phyloP scores from a whole-genome alignment of 2,888 invertebrate genomes.

The Acleris emargana region DNA sequence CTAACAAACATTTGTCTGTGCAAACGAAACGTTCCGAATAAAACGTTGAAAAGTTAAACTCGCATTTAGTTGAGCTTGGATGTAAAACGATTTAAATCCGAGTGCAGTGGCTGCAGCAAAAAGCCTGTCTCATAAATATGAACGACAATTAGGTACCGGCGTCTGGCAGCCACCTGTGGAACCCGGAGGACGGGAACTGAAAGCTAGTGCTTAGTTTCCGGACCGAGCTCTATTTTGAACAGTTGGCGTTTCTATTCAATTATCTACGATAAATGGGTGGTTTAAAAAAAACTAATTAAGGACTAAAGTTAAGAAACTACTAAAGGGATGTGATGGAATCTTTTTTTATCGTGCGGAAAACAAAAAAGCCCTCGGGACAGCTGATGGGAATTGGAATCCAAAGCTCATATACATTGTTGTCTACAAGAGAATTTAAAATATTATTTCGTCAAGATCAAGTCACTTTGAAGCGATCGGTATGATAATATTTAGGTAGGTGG shows the following conservation, averaged over 20 bases:
- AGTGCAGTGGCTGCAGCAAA: conserved; percentile 45
- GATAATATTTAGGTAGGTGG: too few relatives aligned
- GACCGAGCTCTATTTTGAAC: not conserved
- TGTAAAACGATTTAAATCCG: conserved; percentile 49
- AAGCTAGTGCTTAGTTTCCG: conserved; percentile 11
- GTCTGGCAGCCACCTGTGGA: conserved; percentile 62
- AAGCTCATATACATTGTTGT: too few relatives aligned
- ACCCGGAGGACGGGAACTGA: conserved; percentile 9
- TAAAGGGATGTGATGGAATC: too few relatives aligned
- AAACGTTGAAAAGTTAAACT: conserved; percentile 43
- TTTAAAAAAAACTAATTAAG: too few relatives aligned
- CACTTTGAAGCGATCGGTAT: too few relatives aligned
- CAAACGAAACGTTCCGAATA: conserved; percentile 28
- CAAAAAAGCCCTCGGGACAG: too few relatives aligned
- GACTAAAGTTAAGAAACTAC: too few relatives aligned
- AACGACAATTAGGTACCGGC: conserved; percentile 57
- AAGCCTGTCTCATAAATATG: conserved; percentile 64
- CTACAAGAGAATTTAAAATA: too few relatives aligned
- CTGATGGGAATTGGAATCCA: too few relatives aligned
- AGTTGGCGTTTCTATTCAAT: not conserved
- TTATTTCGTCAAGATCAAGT: too few relatives aligned
- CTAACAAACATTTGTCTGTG: conserved; percentile 15
- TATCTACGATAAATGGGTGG: not conserved
- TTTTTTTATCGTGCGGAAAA: too few relatives aligned
- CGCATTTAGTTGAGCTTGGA: conserved; percentile 37